These are phyloP conservation scores for Malacoraja senta DNA, from an alignment of 2,797 vertebrate genomes.

Conservation along the genomic window DNA sequence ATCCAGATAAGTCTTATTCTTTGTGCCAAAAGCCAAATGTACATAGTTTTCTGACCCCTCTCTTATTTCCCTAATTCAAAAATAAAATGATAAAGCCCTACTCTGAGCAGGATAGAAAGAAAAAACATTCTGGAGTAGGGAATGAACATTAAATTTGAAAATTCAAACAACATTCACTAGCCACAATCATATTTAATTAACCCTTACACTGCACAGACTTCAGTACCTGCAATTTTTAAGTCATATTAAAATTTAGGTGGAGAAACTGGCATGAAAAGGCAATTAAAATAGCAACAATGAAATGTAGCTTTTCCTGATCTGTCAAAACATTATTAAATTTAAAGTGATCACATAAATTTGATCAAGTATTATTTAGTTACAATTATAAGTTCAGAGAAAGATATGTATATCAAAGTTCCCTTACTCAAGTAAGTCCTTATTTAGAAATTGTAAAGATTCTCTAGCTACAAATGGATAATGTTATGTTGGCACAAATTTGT, in stretches of 20 bases:
- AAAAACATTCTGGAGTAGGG: neutral
- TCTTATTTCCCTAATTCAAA: neutral
- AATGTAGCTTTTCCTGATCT: neutral
- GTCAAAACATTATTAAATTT: neutral
- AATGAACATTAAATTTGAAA: neutral
- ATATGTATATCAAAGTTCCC: constrained; percentile 28
- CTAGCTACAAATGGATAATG: constrained; percentile 11
- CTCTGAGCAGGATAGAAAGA: neutral
- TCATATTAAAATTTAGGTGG: neutral
- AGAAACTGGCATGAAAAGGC: neutral
- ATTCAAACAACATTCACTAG: neutral
- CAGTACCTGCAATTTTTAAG: neutral
- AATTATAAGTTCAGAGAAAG: constrained; percentile 2
- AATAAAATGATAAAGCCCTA: neutral
- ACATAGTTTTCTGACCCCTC: neutral
- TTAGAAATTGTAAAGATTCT: constrained; percentile 22
- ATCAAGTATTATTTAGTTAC: constrained; percentile 5
- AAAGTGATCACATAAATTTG: neutral
- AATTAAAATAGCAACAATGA: neutral
- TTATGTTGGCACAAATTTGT: constrained; percentile 25
- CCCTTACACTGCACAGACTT: neutral
- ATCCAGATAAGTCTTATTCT: neutral
- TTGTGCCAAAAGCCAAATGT: neutral
- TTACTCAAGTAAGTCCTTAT: constrained; percentile 13
- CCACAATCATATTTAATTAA: neutral